phyloP scores from a whole-genome alignment of 2,888 invertebrate genomes.

The Argyra leucocephala region DNA sequence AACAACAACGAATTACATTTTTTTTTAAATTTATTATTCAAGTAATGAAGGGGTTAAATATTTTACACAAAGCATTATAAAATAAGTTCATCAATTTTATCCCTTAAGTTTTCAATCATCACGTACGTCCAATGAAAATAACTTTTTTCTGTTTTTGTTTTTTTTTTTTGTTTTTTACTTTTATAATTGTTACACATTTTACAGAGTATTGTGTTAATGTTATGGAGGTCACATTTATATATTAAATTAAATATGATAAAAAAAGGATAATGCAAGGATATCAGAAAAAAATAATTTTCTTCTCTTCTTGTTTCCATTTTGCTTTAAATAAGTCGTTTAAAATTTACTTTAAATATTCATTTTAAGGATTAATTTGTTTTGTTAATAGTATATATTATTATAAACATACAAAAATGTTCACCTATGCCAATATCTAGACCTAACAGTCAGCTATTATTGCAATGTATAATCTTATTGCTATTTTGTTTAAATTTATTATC shows the following conservation, averaged over 20 bases:
- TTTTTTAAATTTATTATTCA: no score
- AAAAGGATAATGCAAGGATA: not conserved
- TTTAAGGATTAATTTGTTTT: no score
- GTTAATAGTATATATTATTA: no score
- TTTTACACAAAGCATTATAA: not conserved
- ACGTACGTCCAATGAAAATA: not conserved
- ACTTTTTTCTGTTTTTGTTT: not conserved
- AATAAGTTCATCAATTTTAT: not conserved
- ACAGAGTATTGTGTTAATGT: not conserved
- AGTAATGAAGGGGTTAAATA: not conserved
- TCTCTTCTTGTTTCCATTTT: no score
- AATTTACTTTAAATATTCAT: no score
- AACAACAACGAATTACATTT: no score
- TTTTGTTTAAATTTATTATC: no score
- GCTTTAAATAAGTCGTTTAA: no score
- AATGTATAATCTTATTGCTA: no score
- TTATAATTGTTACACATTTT: not conserved
- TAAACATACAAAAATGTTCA: no score
- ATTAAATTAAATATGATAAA: not conserved
- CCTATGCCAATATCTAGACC: no score
- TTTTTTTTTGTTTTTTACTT: not conserved
- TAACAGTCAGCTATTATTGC: no score
- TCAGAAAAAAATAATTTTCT: not conserved
- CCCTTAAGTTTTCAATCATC: not conserved
- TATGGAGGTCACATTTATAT: not conserved